These are phyloP conservation scores for Monodelphis domestica DNA, from an alignment of 2,797 vertebrate species.

Conservation along the genomic window DNA sequence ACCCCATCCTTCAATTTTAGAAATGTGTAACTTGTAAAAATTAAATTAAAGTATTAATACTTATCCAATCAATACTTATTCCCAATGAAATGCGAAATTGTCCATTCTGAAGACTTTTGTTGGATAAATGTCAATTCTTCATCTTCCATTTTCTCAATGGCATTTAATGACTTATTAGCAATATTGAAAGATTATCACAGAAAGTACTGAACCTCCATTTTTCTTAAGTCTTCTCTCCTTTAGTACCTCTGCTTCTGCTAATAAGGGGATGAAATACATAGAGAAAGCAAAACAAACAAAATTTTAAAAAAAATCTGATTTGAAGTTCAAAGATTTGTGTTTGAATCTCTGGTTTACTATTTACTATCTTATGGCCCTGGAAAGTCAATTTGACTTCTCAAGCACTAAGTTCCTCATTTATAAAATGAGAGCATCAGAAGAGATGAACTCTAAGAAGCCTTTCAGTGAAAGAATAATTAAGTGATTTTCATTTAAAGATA, in stretches of 20 bases:
- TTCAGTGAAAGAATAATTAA: too few species aligned
- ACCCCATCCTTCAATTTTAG: constrained; percentile 37
- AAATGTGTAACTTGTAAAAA: background rate
- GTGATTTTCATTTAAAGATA: too few species aligned
- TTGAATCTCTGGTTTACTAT: background rate
- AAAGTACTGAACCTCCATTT: background rate
- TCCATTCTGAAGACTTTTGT: background rate
- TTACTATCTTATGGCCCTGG: background rate
- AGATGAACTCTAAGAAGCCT: background rate
- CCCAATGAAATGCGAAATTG: constrained; percentile 27
- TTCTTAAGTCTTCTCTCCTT: background rate
- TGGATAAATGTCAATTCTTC: background rate
- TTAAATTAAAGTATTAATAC: constrained; percentile 50
- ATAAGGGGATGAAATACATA: background rate
- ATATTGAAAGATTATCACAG: background rate
- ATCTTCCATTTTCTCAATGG: constrained; percentile 20
- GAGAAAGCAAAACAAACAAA: background rate
- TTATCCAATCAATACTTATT: background rate
- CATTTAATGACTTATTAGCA: background rate
- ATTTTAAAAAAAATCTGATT: background rate
- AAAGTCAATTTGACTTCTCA: background rate
- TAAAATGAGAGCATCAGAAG: background rate
- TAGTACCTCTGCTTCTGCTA: background rate
- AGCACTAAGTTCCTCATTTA: background rate
- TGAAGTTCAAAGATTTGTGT: background rate